phyloP scores from a whole-genome alignment of 1,140 invertebrate genomes.

The Whitmania pigra region DNA sequence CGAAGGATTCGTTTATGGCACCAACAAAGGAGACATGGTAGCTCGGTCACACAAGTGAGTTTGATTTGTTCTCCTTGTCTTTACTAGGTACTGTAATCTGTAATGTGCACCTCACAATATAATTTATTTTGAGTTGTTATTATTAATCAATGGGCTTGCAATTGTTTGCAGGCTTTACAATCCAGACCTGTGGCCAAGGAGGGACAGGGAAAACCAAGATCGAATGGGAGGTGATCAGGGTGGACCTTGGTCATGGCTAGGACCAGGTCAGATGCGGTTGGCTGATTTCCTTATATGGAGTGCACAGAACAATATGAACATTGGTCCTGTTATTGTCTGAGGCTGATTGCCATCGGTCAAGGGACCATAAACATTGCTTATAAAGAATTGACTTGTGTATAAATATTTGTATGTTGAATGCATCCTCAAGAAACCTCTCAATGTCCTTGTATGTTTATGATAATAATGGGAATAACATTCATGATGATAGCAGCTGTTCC shows the following conservation, averaged over 20 bases:
- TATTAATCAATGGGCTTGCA: too few species aligned
- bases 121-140: too few species aligned
- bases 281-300: constrained; percentile 14
- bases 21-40: constrained; percentile 65
- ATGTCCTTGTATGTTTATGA: too few species aligned
- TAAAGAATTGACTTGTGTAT: too few species aligned
- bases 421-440: too few species aligned
- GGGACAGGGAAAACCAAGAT: background rate
- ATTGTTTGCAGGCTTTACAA: too few species aligned
- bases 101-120: too few species aligned
- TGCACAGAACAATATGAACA: constrained; percentile 5
- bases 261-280: constrained; percentile 1
- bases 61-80: background rate
- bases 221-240: background rate
- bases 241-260: background rate
- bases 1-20: constrained; percentile 69
- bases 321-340: constrained; percentile 5
- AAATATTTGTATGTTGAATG: too few species aligned
- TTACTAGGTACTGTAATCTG: background rate
- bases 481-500: too few species aligned
- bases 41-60: constrained; percentile 44
- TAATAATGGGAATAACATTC: too few species aligned
- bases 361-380: too few species aligned
- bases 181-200: background rate
- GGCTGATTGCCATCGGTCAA: too few species aligned